Base-by-base conservation (phyloP, 2,888 invertebrate genomes). In the Fragum sueziense region DNA sequence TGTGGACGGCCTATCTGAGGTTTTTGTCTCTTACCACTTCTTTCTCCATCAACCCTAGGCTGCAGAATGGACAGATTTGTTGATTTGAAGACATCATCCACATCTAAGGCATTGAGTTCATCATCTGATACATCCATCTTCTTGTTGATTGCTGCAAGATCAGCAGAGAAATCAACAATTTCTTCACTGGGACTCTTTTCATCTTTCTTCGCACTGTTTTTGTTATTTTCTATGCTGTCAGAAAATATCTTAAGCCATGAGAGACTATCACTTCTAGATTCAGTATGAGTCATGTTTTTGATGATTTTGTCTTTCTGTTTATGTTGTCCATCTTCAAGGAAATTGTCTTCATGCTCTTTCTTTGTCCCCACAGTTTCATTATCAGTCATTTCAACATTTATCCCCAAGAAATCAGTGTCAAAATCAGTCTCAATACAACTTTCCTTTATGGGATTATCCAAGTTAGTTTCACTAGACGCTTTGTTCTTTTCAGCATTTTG, bases 191-290 rank as follows among this genome's bases (percentile, higher is more conserved):
- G n/a, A 47, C 33, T 68, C 14, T 29, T 29, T 14, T 68, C 41
- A 37, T 37, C 68, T 17, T 54, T 41, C 9, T 59, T 68, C n/a
- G 25, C 33, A 27, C 34, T 29, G 57, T 20, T n/a, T 29, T 68
- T 52, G 17, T 68, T 41, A 47, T 47, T 47, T 9, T 34, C 47
- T 33, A 67, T 33, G 52, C 41, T 67, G 3, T 65, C 70, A 34
- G 78, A 70, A 52, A 82, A 82, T 37, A 82, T 82, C 70, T 75
- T 72, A n/a, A 82, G 59, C 82, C 82, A 82, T n/a, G 82, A 82
- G 33, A 82, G 70, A 68, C 82, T 82, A 59, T 82, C 82, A 22
- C 57, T 57, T 72, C 72, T 73, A 2, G 65, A 20, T 41, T 65
- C 65, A 3, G 65, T 11, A 41, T 11, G 41, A 41, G 29, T 62